Percentiles rank a stretch among this genome's conserved stretches.
phyloP scores from a whole-genome alignment of 2,113 vertebrate genomes.

The Geococcyx californianus region DNA sequence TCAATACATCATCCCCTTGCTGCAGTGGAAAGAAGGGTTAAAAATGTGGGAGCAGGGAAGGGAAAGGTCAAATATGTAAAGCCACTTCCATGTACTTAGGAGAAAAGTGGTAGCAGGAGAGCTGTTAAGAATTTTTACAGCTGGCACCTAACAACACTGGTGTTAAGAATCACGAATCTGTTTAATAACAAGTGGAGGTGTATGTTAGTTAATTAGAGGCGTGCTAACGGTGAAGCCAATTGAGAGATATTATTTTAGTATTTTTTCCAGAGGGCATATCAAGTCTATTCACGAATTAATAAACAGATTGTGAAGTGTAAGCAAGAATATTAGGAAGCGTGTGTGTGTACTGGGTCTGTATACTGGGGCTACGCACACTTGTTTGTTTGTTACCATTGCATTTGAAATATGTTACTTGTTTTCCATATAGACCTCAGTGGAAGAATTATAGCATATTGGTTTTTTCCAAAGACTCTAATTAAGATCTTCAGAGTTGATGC shows the following conservation, averaged over 20 bases:
- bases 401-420: slow-evolving; percentile 52
- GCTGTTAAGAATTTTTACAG: slow-evolving; percentile 61
- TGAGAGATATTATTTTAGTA: slow-evolving; percentile 56
- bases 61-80: slow-evolving; percentile 53
- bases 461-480: slow-evolving; percentile 57
- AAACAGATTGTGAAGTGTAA: slow-evolving; percentile 68
- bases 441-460: slow-evolving; percentile 54
- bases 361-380: neutral
- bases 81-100: slow-evolving; percentile 54
- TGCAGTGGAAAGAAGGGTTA: slow-evolving; percentile 23
- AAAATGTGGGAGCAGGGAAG: slow-evolving; percentile 11
- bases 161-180: slow-evolving; percentile 54
- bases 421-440: slow-evolving; percentile 29
- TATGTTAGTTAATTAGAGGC: slow-evolving; percentile 62
- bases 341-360: neutral
- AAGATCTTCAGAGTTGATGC: slow-evolving; percentile 43
- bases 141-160: slow-evolving; percentile 56
- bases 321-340: slow-evolving; percentile 51
- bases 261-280: slow-evolving; percentile 68
- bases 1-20: neutral
- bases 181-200: slow-evolving; percentile 62
- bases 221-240: slow-evolving; percentile 45
- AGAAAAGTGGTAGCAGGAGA: slow-evolving; percentile 63
- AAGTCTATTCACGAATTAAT: slow-evolving; percentile 65
- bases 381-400: slow-evolving; percentile 38